These are phyloP conservation scores for Nowickia ferox DNA, from an alignment of 2,888 invertebrate genomes.

Conservation along the genomic window DNA sequence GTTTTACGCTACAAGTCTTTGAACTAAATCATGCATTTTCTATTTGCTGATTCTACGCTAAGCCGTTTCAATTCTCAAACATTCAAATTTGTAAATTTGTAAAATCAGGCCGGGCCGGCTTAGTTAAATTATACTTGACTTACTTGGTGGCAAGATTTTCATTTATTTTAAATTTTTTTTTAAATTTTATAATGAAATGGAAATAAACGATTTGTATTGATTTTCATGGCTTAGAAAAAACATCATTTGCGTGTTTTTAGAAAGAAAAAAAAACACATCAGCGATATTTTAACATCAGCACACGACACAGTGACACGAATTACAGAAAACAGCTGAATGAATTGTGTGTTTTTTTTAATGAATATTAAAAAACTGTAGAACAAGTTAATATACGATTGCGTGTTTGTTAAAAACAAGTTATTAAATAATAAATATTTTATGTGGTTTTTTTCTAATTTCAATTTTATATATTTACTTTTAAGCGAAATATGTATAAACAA, in stretches of 20 bases:
- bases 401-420: conserved; percentile 56
- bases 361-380: neutral
- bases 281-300: conserved; percentile 56
- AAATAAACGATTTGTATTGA: conserved; percentile 48
- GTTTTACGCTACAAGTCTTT: conserved; percentile 27
- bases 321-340: conserved; percentile 47
- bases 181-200: conserved; percentile 19
- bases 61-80: neutral
- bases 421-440: conserved; percentile 41
- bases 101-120: neutral
- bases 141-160: conserved; percentile 37
- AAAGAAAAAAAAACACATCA: neutral
- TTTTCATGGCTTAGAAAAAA: conserved; percentile 43
- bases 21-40: conserved; percentile 23
- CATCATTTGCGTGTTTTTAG: conserved; percentile 64
- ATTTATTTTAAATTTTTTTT: neutral
- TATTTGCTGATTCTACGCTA: conserved; percentile 2
- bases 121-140: conserved; percentile 8
- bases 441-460: conserved; percentile 8
- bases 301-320: conserved; percentile 72
- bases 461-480: conserved; percentile 26
- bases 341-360: conserved; percentile 24
- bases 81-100: conserved; percentile 2
- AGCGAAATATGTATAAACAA: neutral
- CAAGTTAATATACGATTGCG: conserved; percentile 46